Conservation (phyloP, 53 echinoderm and acorn worm species). For the Glandiceps talaboti region DNA sequence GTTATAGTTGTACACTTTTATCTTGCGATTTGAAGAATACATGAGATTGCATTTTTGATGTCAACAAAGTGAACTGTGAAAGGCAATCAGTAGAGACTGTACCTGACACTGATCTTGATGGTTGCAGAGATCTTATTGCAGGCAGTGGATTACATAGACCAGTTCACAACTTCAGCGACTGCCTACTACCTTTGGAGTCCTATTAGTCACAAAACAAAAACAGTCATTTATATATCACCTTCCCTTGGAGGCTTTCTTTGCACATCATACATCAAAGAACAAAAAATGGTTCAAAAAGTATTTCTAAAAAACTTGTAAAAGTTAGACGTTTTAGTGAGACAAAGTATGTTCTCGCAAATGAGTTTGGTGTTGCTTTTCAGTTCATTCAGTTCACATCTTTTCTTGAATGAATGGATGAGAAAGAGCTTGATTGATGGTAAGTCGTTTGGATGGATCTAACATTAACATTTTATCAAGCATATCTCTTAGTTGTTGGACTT, state of each 20-base stretch:
- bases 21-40: too few species aligned
- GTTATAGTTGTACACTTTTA: too few species aligned
- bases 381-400: slow-evolving; percentile 57
- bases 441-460: slow-evolving; percentile 82
- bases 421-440: slow-evolving; percentile 79
- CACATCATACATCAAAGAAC: too few species aligned
- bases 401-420: slow-evolving; percentile 95
- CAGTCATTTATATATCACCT: background rate
- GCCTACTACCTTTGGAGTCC: background rate
- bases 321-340: too few species aligned
- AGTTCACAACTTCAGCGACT: background rate
- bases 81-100: background rate
- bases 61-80: too few species aligned
- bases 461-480: slow-evolving; percentile 80
- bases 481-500: slow-evolving; percentile 85
- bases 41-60: too few species aligned
- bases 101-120: background rate
- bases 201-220: background rate
- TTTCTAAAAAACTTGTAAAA: too few species aligned
- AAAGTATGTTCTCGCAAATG: too few species aligned
- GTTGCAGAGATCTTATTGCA: background rate
- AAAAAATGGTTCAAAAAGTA: too few species aligned
- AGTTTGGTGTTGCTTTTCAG: too few species aligned
- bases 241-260: too few species aligned
- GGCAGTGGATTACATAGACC: background rate